These are phyloP conservation scores for Leucoraja ocellata DNA, from an alignment of 2,797 vertebrate genomes.

Conservation along the genomic window DNA sequence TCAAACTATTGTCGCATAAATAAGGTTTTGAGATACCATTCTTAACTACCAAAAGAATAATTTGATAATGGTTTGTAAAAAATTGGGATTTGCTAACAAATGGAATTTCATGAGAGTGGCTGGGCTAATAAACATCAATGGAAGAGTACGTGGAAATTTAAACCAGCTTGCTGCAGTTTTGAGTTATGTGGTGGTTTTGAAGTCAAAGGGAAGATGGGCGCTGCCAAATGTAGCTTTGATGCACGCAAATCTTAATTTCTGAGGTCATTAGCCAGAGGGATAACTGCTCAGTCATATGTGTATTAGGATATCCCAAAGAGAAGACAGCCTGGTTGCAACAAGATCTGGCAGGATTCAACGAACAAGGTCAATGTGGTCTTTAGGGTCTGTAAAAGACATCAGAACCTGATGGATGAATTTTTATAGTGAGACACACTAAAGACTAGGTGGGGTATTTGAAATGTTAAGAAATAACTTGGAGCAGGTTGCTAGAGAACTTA, in stretches of 20 bases:
- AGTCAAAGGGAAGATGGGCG: neutral
- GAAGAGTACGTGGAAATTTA: neutral
- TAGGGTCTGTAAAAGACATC: neutral
- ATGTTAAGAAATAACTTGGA: neutral
- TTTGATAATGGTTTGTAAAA: neutral
- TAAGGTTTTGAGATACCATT: neutral
- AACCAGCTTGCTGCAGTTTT: neutral
- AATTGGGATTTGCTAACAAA: neutral
- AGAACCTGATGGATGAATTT: constrained; percentile 13
- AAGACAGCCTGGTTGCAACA: constrained; percentile 27
- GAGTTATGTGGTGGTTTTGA: neutral
- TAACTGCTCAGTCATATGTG: constrained; percentile 1
- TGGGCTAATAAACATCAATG: neutral
- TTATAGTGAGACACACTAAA: neutral
- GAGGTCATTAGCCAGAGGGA: constrained; percentile 32
- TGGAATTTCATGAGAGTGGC: constrained; percentile 1
- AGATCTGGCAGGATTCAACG: constrained; percentile 28
- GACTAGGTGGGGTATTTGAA: neutral
- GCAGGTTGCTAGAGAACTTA: neutral
- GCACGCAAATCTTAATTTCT: constrained; percentile 27
- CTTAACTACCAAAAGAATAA: neutral
- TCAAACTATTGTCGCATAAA: neutral
- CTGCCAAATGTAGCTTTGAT: constrained; percentile 19
- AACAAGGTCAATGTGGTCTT: constrained; percentile 9
- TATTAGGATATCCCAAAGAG: constrained; percentile 12